Evolutionary conservation across 1,140 invertebrate species (phyloP), one percentile per base, ranked within the genome.

Genomic region (Phenacoccus solenopsis): DNA sequence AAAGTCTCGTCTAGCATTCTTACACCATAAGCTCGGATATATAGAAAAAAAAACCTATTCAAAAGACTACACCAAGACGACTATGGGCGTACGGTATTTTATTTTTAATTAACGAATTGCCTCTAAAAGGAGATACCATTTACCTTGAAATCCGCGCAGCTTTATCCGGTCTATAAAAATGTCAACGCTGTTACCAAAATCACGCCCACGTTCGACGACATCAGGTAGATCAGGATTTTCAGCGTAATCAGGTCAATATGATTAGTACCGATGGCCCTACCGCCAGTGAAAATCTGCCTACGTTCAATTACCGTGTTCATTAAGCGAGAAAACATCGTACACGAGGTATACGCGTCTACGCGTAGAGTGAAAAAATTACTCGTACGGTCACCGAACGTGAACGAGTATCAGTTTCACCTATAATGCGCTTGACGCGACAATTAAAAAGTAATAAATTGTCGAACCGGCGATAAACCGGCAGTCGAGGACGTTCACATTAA

Each of bases 401-500:
- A n/a, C n/a, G n/a, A n/a, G n/a, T n/a, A n/a, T n/a, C n/a, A n/a
- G n/a, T n/a, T n/a, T 7, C 30, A 32, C 30, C 30, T 32, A 32
- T 32, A 7, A 32, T 32, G 13, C 13, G 13, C 13, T 32, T 49
- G 4, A 16, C 13, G 38, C 20, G 38, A 16, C 20, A 49, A 49
- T 49, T 49, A 49, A 49, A 9, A 49, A 49, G 2, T 9, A 49
- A 49, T 49, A 16, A 49, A n/a, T 16, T 16, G 4, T n/a, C 38
- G 3, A 49, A 49, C 16, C 12, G 16, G 38, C 3, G 4, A 49
- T 9, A 49, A 49, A 49, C 2, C 20, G n/a, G n/a, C n/a, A n/a
- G n/a, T 49, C 38, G 38, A 49, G 38, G 38, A 49, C 38, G 38
- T 49, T 49, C 38, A 49, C 38, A 49, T 49, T 49, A n/a, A n/a